These are phyloP conservation scores for Lydus trimaculatus DNA, from an alignment of 2,888 invertebrate genomes.

Conservation along the genomic window DNA sequence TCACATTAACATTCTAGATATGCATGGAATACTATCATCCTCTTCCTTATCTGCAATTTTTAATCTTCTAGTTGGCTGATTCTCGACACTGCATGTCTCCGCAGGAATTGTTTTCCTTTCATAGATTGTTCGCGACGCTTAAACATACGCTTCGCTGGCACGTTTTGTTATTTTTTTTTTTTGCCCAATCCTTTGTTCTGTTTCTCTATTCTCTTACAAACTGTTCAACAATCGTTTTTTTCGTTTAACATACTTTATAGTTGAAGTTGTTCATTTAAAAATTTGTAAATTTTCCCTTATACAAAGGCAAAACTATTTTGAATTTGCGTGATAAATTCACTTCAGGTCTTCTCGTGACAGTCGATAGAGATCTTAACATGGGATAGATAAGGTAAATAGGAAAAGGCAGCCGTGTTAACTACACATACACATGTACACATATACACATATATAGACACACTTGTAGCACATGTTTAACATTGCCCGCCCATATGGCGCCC, in stretches of 20 bases:
- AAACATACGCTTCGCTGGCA: constrained; percentile 27
- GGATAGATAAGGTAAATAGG: constrained; percentile 14
- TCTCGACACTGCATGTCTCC: constrained; percentile 31
- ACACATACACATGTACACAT: neutral
- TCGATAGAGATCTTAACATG: constrained; percentile 6
- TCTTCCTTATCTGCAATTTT: constrained; percentile 23
- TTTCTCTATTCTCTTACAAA: neutral
- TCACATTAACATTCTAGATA: constrained; percentile 6
- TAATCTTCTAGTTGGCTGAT: constrained; percentile 31
- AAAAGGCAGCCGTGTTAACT: constrained; percentile 7
- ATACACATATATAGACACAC: neutral
- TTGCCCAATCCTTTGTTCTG: neutral
- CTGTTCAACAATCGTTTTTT: constrained; percentile 21
- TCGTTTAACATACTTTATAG: neutral
- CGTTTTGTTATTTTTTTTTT: constrained; percentile 23
- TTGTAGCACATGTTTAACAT: constrained; percentile 15
- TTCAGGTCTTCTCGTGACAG: neutral
- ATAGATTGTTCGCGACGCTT: constrained; percentile 25
- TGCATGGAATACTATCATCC: neutral
- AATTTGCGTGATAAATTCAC: neutral
- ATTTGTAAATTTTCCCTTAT: neutral
- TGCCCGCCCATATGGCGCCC: constrained; percentile 14
- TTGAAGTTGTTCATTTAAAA: neutral
- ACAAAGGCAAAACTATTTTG: too few species aligned
- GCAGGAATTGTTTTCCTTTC: constrained; percentile 33